A percentile compares a stretch with the other conserved stretches of the same genome.
These are phyloP conservation scores for Plotosus lineatus DNA, from an alignment of 2,113 vertebrate genomes.

Conservation along the genomic window DNA sequence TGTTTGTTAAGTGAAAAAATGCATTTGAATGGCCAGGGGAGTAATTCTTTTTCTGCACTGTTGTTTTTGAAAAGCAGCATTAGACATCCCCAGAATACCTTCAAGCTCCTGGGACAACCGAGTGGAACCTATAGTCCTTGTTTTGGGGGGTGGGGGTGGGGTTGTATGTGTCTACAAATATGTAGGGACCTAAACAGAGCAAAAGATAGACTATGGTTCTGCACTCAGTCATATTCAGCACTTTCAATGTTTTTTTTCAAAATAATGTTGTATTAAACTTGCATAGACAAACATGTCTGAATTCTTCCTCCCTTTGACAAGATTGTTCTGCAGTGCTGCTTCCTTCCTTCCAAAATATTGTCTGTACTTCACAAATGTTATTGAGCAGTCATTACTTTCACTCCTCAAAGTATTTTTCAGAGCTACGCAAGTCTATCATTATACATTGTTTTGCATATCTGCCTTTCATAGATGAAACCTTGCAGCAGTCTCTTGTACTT, in stretches of 20 bases:
- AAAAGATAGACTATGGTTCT: constrained; percentile 28
- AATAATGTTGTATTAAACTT: constrained; percentile 14
- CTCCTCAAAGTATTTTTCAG: not conserved
- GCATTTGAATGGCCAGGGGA: constrained; percentile 83
- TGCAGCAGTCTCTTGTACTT: constrained; percentile 38
- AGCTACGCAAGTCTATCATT: not conserved
- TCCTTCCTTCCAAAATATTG: not conserved
- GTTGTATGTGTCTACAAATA: constrained; percentile 31
- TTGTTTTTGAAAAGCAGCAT: constrained; percentile 81
- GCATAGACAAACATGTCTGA: not conserved
- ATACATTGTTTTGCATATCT: constrained; percentile 31
- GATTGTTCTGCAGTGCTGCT: constrained; percentile 4
- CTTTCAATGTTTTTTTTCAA: constrained; percentile 42
- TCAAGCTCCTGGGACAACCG: constrained; percentile 78
- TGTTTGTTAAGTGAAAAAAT: constrained; percentile 82
- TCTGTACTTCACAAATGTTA: not conserved
- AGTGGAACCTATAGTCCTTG: constrained; percentile 47
- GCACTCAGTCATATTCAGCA: constrained; percentile 29
- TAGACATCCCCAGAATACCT: constrained; percentile 82
- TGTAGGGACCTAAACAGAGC: constrained; percentile 27
- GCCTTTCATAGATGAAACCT: not conserved
- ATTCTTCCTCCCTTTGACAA: constrained; percentile 18
- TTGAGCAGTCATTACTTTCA: not conserved
- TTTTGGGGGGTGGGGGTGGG: constrained; percentile 30
- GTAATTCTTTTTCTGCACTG: constrained; percentile 80